phyloP scores from a whole-genome alignment of 2,888 invertebrate species.

The Pycnomerus fuliginosus region DNA sequence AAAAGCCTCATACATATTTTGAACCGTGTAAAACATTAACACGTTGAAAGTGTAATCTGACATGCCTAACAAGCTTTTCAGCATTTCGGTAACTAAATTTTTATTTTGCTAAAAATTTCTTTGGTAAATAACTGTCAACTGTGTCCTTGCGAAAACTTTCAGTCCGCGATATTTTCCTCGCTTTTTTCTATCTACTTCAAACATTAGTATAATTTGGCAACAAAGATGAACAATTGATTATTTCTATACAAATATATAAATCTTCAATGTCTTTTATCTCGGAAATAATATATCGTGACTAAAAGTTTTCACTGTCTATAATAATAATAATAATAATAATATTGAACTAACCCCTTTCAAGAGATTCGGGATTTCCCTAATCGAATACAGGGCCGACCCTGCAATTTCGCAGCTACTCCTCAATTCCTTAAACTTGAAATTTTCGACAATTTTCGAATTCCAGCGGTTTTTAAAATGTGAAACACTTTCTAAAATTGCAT shows the following conservation, averaged over 20 bases:
- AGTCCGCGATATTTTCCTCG: no score
- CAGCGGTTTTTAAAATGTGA: conserved; percentile 55
- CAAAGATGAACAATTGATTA: no score
- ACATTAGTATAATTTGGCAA: no score
- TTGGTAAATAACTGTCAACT: background rate
- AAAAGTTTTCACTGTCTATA: no score
- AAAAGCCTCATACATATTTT: conserved; percentile 16
- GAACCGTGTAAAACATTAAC: conserved; percentile 22
- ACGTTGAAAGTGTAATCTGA: conserved; percentile 49
- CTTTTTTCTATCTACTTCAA: no score
- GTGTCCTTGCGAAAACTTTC: no score
- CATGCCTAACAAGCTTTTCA: conserved; percentile 46
- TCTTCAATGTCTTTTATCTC: no score
- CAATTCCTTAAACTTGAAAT: conserved; percentile 55
- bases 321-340: background rate
- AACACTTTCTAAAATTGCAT: conserved; percentile 55
- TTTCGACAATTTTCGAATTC: conserved; percentile 48
- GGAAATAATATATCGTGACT: no score
- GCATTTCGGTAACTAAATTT: conserved; percentile 39
- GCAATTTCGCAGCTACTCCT: conserved; percentile 45
- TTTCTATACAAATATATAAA: no score
- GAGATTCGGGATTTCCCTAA: conserved; percentile 59
- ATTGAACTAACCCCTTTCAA: conserved; percentile 36
- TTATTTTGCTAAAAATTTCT: conserved; percentile 39
- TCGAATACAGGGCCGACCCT: conserved; percentile 50